These are phyloP conservation scores for Cydia splendana DNA, from an alignment of 1,140 invertebrate genomes.

Conservation along the genomic window DNA sequence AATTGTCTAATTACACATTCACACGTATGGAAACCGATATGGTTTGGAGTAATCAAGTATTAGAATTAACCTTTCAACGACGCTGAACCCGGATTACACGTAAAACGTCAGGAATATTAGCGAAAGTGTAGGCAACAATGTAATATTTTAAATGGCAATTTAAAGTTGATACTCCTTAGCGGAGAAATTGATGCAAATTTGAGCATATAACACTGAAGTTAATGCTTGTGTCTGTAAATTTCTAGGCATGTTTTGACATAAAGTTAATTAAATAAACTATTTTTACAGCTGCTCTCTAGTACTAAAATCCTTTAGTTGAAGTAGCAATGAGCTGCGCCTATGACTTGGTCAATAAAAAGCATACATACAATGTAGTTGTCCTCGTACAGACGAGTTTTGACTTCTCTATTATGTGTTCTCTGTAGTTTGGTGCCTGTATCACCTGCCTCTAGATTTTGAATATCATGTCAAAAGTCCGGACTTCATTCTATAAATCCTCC, in stretches of 20 bases:
- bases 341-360: too few relatives aligned
- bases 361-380: too few relatives aligned
- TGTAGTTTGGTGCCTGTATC: not conserved
- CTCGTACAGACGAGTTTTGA: not conserved
- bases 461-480: too few relatives aligned
- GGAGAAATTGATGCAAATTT: conserved; percentile 12
- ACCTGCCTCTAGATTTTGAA: not conserved
- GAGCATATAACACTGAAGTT: not conserved
- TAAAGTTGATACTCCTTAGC: not conserved
- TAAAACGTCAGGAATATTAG: not conserved
- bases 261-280: conserved; percentile 1
- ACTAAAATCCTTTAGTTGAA: not conserved
- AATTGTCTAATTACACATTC: conserved; percentile 42
- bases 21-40: conserved; percentile 26
- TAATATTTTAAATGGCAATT: not conserved
- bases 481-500: too few relatives aligned
- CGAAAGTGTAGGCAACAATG: conserved; percentile 16
- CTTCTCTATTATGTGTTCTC: not conserved
- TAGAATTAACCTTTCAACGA: conserved; percentile 7
- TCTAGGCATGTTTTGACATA: not conserved
- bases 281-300: not conserved
- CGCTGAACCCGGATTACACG: conserved; percentile 12
- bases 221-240: not conserved
- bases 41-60: conserved; percentile 22
- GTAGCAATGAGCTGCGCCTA: not conserved